Evolutionary conservation across 2,113 vertebrate species (phyloP).

Genomic region (Mus spicilegus): DNA sequence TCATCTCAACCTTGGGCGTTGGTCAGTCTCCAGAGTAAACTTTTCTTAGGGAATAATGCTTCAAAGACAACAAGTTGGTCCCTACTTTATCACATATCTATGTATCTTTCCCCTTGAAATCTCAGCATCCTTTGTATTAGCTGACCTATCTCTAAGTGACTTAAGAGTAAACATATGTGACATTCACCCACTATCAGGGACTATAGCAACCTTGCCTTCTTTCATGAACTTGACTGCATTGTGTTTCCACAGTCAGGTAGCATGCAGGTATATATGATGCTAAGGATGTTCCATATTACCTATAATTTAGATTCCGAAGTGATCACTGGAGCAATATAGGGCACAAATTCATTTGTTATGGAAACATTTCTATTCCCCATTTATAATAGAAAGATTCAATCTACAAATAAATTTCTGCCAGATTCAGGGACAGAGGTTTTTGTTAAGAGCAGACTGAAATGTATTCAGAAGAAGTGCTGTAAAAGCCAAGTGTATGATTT

Average conservation of each 20-base stretch:
- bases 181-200: neutral
- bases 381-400: conserved; percentile 31
- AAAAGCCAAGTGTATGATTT: conserved; percentile 57
- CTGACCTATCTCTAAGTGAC: neutral
- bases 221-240: neutral
- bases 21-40: neutral
- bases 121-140: neutral
- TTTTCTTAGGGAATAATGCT: neutral
- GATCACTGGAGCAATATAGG: conserved; percentile 3
- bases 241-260: neutral
- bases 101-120: neutral
- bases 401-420: conserved; percentile 30
- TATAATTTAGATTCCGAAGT: neutral
- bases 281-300: neutral
- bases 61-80: neutral
- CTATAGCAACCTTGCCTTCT: neutral
- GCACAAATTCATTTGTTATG: neutral
- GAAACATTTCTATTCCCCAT: neutral
- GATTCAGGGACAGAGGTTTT: neutral
- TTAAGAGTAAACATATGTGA: neutral
- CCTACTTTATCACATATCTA: neutral
- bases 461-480: neutral
- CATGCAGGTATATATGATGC: neutral
- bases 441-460: neutral
- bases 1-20: neutral